Evolutionary conservation across 2,888 invertebrate genomes (phyloP).

Genomic region (Diplazon laetatorius): DNA sequence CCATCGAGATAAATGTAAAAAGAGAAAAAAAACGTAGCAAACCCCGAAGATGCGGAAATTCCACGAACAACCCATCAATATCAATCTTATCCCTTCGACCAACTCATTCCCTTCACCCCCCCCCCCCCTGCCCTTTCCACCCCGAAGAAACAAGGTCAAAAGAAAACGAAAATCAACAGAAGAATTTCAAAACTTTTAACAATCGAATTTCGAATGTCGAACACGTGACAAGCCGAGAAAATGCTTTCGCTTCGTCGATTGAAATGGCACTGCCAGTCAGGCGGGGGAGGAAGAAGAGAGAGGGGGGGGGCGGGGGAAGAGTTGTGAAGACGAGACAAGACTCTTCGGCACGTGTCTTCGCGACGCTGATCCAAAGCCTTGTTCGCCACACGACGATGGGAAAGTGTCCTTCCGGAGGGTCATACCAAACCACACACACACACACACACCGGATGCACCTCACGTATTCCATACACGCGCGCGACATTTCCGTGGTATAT

Average conservation of each 20-base stretch:
- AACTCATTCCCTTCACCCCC: not conserved
- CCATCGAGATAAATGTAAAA: no score
- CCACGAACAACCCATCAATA: no score
- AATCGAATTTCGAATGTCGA: not conserved
- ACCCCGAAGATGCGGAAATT: no score
- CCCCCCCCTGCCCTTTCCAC: not conserved
- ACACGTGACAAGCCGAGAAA: conserved; percentile 28
- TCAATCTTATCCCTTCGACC: not conserved
- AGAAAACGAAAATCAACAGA: not conserved
- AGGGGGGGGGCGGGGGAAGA: conserved; percentile 15
- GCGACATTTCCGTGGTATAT: conserved; percentile 78
- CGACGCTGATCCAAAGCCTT: no score
- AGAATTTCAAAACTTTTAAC: not conserved
- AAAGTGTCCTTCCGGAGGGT: conserved; percentile 70
- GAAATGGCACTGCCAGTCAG: not conserved
- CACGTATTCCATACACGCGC: conserved; percentile 73
- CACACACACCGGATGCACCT: conserved; percentile 68
- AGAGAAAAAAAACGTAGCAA: no score
- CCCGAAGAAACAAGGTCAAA: not conserved
- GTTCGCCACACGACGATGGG: conserved; percentile 57
- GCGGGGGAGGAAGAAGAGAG: conserved; percentile 1
- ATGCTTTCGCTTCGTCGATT: conserved; percentile 54
- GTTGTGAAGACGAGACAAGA: conserved; percentile 3
- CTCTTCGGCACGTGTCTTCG: no score
- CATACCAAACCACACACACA: conserved; percentile 60